phyloP scores from a whole-genome alignment of 2,113 vertebrate species.

The Ivindomyrus marchei region DNA sequence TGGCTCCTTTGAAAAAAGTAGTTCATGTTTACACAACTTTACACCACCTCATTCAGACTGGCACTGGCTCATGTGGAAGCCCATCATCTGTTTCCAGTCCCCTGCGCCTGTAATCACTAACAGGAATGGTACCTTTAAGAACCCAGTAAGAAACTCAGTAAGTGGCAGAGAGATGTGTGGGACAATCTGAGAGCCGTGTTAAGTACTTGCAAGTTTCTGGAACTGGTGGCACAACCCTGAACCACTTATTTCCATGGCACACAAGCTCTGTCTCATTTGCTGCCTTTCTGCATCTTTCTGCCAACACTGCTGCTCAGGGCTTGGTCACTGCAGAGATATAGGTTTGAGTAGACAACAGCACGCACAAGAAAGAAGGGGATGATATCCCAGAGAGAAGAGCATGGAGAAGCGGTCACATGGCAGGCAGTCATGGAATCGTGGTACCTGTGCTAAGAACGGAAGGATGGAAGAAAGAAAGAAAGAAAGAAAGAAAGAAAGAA shows the following conservation, averaged over 20 bases:
- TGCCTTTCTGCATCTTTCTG: too few species aligned
- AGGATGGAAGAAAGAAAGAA: background rate
- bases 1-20: background rate
- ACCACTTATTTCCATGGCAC: too few species aligned
- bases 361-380: background rate
- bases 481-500: background rate
- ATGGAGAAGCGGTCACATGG: background rate
- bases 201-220: background rate
- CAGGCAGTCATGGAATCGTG: background rate
- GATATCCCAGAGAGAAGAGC: background rate
- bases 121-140: background rate
- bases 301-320: too few species aligned
- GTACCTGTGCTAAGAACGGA: background rate
- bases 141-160: background rate
- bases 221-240: background rate
- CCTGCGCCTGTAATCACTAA: background rate
- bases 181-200: too few species aligned
- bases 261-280: background rate
- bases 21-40: background rate
- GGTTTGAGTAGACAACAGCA: background rate
- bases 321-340: too few species aligned
- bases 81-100: background rate
- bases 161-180: too few species aligned
- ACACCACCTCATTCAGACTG: background rate
- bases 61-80: background rate